Conservation (phyloP, 2,888 invertebrate species). For the Drosophila greeni region DNA sequence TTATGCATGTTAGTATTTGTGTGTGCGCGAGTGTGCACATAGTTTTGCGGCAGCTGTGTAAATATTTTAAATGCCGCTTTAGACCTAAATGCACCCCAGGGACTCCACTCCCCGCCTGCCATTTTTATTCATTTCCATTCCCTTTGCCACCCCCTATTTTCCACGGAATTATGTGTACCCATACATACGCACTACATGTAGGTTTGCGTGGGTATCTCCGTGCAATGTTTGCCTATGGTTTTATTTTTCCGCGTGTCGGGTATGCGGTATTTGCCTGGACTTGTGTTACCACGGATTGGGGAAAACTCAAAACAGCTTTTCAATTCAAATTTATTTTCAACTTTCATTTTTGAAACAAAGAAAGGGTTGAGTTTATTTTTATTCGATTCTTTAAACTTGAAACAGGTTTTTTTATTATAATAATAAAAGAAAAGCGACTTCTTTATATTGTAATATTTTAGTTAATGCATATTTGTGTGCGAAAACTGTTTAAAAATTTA, state of each 20-base stretch:
- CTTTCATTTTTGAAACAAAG: background rate
- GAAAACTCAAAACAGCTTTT: background rate
- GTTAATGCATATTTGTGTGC: too few relatives aligned
- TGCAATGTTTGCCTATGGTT: conserved; percentile 18
- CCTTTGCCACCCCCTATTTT: conserved; percentile 1
- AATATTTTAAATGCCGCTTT: conserved; percentile 65
- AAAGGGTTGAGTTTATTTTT: background rate
- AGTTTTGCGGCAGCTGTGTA: conserved; percentile 61
- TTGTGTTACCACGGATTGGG: background rate
- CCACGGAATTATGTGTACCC: conserved; percentile 18
- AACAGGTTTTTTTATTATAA: background rate
- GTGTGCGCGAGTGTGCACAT: conserved; percentile 39
- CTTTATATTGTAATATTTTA: background rate
- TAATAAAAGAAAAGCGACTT: background rate
- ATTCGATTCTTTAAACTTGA: background rate
- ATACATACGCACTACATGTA: background rate
- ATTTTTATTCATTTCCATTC: conserved; percentile 9
- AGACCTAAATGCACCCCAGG: conserved; percentile 55
- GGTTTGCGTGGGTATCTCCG: background rate
- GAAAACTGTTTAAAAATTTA: too few relatives aligned
- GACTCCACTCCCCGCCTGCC: conserved; percentile 23
- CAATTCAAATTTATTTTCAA: background rate
- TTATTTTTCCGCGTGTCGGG: background rate
- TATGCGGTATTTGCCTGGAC: background rate
- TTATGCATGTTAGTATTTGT: conserved; percentile 38